Percentiles rank a stretch among this genome's conserved stretches.
These are phyloP conservation scores for Acanthis flammea DNA, from an alignment of 2,797 vertebrate species.

Conservation along the genomic window DNA sequence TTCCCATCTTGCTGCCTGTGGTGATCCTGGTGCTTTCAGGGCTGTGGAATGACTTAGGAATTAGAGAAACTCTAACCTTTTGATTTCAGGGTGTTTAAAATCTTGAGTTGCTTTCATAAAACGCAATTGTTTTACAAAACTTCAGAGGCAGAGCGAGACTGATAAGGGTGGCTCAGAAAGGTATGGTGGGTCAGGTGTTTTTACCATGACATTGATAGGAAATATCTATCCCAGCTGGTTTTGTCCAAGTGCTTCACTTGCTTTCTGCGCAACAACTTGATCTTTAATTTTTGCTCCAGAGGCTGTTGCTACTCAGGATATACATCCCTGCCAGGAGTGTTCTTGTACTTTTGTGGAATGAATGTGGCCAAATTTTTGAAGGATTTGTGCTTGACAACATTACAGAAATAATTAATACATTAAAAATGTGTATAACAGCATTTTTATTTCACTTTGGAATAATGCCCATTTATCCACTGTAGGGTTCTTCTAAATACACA, in stretches of 20 bases:
- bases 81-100: background rate
- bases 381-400: background rate
- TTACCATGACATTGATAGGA: background rate
- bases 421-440: background rate
- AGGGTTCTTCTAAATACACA: background rate
- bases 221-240: background rate
- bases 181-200: background rate
- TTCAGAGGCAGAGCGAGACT: background rate
- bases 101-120: background rate
- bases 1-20: background rate
- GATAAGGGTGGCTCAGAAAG: background rate
- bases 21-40: background rate
- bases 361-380: background rate
- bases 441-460: background rate
- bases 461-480: background rate
- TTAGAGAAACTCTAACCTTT: background rate
- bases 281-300: background rate
- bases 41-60: background rate
- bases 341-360: background rate
- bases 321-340: background rate
- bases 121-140: background rate
- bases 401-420: background rate
- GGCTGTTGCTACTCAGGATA: background rate
- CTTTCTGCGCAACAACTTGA: background rate
- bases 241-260: background rate